Percentiles rank a stretch among this genome's conserved stretches.
These are phyloP conservation scores for Bombus haemorrhoidalis DNA, from an alignment of 1,140 invertebrate genomes.

Conservation along the genomic window DNA sequence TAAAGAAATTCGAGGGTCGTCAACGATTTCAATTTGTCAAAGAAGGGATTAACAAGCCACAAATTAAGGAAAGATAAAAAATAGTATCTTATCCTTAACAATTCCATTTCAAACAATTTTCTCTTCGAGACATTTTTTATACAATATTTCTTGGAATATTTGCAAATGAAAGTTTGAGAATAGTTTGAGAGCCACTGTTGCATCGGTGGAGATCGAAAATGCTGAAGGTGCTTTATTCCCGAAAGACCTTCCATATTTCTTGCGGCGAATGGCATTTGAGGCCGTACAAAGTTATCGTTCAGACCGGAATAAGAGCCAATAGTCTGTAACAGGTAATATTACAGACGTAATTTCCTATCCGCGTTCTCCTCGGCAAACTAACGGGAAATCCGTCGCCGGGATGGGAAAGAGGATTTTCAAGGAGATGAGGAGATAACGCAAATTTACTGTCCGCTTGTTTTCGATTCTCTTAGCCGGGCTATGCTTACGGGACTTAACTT, in stretches of 20 bases:
- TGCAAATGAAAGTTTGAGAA: neutral
- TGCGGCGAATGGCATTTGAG: constrained; percentile 4
- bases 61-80: no score
- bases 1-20: no score
- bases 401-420: constrained; percentile 7
- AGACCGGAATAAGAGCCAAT: constrained; percentile 45
- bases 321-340: constrained; percentile 46
- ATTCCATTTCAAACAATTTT: no score
- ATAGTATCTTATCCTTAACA: no score
- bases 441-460: constrained; percentile 49
- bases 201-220: neutral
- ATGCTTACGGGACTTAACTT: constrained; percentile 44
- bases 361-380: neutral
- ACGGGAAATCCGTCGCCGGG: neutral
- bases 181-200: neutral
- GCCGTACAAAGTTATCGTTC: constrained; percentile 8
- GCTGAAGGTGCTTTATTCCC: neutral
- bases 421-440: constrained; percentile 44
- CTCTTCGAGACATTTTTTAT: no score
- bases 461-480: constrained; percentile 22
- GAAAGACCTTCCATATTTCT: constrained; percentile 20
- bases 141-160: neutral
- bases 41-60: no score
- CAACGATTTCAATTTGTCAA: no score
- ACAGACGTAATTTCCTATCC: constrained; percentile 47